phyloP scores from a whole-genome alignment of 2,888 invertebrate genomes.

The Antheraea assamensis region DNA sequence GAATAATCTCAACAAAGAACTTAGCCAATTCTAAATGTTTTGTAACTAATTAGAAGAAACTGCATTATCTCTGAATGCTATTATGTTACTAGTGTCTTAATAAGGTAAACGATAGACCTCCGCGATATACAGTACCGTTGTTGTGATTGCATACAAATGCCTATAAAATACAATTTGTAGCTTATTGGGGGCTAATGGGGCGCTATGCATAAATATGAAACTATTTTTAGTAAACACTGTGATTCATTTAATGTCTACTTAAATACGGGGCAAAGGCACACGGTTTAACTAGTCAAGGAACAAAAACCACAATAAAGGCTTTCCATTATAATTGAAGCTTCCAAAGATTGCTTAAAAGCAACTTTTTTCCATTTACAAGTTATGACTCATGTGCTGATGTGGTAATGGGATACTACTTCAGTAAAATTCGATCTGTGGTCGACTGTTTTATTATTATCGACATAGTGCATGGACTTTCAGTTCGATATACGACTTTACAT shows the following conservation, averaged over 20 bases:
- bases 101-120: too few species aligned
- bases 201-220: background rate
- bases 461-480: background rate
- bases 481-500: background rate
- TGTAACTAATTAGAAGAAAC: too few species aligned
- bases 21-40: too few species aligned
- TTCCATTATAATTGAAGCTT: background rate
- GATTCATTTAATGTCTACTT: background rate
- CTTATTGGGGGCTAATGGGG: background rate
- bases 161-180: background rate
- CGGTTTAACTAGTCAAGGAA: background rate
- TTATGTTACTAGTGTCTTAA: too few species aligned
- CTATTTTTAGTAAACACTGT: background rate
- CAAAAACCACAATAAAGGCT: background rate
- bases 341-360: background rate
- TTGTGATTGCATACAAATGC: background rate
- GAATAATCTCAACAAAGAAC: too few species aligned
- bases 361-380: slow-evolving; percentile 10
- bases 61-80: too few species aligned
- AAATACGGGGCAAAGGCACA: background rate
- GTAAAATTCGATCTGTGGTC: background rate
- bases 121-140: too few species aligned
- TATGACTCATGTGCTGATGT: background rate
- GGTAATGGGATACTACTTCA: background rate
- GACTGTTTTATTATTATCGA: background rate